phyloP scores from a whole-genome alignment of 2,113 vertebrate species.

The Petrocephalus zakoni region DNA sequence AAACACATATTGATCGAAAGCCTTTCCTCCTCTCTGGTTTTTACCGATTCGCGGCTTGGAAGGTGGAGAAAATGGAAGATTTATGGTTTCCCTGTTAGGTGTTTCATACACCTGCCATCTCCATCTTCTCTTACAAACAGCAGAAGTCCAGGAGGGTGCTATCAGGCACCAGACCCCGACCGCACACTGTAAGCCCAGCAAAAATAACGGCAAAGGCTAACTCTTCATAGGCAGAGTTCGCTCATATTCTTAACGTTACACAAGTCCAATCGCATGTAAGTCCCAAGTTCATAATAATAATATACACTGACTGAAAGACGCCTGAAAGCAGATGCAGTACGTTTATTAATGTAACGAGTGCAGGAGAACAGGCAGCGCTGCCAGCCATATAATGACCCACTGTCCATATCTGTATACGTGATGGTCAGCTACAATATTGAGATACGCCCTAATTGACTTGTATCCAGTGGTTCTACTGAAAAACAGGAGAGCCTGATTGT shows the following conservation, averaged over 20 bases:
- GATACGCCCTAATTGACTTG: not conserved
- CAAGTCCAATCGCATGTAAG: not conserved
- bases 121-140: not conserved
- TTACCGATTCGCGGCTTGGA: slow-evolving; percentile 28
- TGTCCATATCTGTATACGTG: not conserved
- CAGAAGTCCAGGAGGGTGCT: not conserved
- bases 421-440: not conserved
- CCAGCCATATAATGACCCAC: not conserved
- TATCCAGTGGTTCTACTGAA: not conserved
- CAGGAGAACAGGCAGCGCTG: not conserved
- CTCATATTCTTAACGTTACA: not conserved
- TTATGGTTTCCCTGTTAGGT: slow-evolving; percentile 28
- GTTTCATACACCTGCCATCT: slow-evolving; percentile 21
- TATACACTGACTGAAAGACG: not conserved
- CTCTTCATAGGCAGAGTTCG: not conserved
- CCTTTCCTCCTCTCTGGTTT: slow-evolving; percentile 36
- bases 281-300: not conserved
- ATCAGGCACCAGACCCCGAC: not conserved
- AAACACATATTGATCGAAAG: slow-evolving; percentile 11
- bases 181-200: not conserved
- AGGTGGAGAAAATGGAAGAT: not conserved
- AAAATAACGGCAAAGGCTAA: not conserved
- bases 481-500: not conserved
- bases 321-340: not conserved
- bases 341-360: not conserved